Base-by-base conservation (phyloP, 1,140 invertebrate genomes). In the Lepidostoma basale region DNA sequence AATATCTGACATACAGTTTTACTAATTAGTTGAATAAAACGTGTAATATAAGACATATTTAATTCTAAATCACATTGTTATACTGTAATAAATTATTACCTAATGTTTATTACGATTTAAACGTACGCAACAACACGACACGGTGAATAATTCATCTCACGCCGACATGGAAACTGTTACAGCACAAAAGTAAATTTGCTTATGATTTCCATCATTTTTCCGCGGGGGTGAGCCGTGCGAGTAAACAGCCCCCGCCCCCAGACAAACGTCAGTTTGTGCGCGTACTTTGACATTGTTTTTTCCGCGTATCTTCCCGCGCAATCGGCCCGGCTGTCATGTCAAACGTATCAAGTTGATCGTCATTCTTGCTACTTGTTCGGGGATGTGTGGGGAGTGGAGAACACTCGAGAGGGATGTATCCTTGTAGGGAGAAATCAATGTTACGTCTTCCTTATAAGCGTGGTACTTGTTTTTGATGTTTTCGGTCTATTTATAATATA, bases 221-320 rank as follows among this genome's bases (percentile, higher is more conserved):
- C 26, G 18, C 20, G 64, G 23, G 52, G 64, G 64, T 65, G 44
- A 52, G 20, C 45, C 30, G 62, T 65, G 22, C 26, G 54, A 36
- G 36, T 14, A 30, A 67, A 45, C 62, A 42, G 25, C 23, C 47
- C 22, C 47, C 49, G 30, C 54, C 30, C 66, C 30, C 18, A 39
- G 10, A 20, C 16, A 59, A 59, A 59, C 36, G 54, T 59, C 54
- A 59, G 47, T 62, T 54, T 63, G 47, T 52, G 59, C 67, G 47
- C 59, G 67, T 58, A 63, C 60, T 68, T 62, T 68, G 45, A 62
- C 59, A 69, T 69, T 69, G 68, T 69, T 69, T 69, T 69, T 69
- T 59, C 62, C 62, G 62, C 47, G 54, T 59, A 69, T 69, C 68
- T 69, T 68, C 44, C 56, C 58, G 54, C 54, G 58, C 68, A 30